These are phyloP conservation scores for Synaphobranchus kaupii DNA, from an alignment of 2,797 vertebrate genomes.

Conservation along the genomic window DNA sequence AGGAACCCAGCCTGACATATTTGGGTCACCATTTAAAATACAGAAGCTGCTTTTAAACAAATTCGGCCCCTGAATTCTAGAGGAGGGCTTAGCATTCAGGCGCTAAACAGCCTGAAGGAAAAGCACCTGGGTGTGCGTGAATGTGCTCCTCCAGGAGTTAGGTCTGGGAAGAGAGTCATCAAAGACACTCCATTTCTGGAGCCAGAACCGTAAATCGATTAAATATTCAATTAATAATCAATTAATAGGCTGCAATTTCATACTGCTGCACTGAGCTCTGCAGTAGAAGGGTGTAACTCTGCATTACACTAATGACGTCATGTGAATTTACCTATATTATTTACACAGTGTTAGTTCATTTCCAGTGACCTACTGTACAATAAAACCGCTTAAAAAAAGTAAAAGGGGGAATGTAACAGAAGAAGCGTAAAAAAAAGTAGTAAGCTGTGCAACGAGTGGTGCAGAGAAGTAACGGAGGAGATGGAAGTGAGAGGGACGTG, in stretches of 20 bases:
- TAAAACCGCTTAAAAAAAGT: neutral
- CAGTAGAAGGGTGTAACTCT: neutral
- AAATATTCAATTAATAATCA: neutral
- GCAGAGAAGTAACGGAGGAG: neutral
- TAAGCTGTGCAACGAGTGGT: neutral
- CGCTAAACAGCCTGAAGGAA: neutral
- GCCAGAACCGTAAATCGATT: neutral
- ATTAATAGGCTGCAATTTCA: neutral
- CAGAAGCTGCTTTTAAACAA: slow-evolving; percentile 3
- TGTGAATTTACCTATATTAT: neutral
- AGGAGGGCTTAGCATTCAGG: neutral
- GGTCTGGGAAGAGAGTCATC: neutral
- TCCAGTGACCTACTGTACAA: neutral
- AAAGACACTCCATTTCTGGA: neutral
- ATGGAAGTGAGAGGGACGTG: slow-evolving; percentile 34
- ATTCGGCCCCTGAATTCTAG: neutral
- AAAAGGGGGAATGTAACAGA: neutral
- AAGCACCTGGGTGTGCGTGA: neutral
- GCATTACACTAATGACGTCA: neutral
- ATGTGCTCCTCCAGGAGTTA: neutral
- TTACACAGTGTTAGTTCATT: neutral
- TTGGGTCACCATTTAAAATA: slow-evolving; percentile 31
- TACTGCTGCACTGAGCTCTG: neutral
- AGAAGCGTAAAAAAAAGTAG: neutral
- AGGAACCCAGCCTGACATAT: slow-evolving; percentile 17